Conservation (phyloP, 2,797 vertebrate species). For the Podarcis lilfordi region DNA sequence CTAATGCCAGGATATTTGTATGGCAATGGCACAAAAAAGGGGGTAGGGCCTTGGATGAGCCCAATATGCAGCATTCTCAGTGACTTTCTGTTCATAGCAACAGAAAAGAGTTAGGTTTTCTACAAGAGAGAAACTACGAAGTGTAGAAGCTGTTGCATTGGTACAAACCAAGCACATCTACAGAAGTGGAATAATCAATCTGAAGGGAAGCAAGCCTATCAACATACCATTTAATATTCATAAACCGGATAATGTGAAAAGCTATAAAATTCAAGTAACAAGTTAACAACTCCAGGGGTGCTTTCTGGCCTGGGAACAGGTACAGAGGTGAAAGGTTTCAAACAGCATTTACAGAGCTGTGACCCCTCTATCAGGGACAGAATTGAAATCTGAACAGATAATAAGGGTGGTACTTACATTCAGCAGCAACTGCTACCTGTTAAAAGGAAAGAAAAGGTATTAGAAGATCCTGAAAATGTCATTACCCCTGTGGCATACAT, state of each 20-base stretch:
- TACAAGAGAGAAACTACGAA: neutral
- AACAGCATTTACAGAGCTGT: neutral
- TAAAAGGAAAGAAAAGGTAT: conserved; percentile 45
- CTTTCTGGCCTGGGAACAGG: neutral
- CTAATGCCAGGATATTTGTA: neutral
- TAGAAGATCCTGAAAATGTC: conserved; percentile 4
- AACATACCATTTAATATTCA: neutral
- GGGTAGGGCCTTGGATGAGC: neutral
- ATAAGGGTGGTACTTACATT: conserved; percentile 52
- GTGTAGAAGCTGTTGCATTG: neutral
- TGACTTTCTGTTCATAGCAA: neutral
- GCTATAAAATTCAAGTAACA: neutral
- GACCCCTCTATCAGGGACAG: neutral
- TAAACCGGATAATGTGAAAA: neutral
- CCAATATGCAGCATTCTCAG: neutral
- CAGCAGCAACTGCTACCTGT: conserved; percentile 51
- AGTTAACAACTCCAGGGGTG: neutral
- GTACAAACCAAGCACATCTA: neutral
- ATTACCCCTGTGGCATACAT: neutral
- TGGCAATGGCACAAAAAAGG: neutral
- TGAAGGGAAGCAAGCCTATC: neutral
- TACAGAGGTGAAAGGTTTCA: neutral
- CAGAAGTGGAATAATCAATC: neutral
- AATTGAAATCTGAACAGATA: neutral
- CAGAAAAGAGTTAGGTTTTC: neutral